Conservation (phyloP, 2,888 invertebrate species). For the Salticus scenicus region DNA sequence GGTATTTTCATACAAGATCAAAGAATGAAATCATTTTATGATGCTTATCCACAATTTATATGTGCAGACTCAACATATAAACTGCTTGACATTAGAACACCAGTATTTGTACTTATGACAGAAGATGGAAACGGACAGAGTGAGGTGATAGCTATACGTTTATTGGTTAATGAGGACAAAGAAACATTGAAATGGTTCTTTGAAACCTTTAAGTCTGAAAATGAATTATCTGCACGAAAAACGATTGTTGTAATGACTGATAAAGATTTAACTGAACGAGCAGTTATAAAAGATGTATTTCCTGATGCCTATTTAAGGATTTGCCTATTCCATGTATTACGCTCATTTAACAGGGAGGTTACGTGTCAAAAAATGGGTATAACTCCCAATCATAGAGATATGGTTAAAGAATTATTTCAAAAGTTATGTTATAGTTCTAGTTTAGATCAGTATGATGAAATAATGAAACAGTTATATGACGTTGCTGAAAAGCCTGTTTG, state of each 20-base stretch:
- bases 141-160: conserved; percentile 35
- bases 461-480: too few relatives aligned
- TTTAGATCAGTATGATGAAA: too few relatives aligned
- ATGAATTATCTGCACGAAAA: background rate
- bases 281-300: background rate
- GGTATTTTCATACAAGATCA: background rate
- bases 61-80: background rate
- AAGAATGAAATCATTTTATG: background rate
- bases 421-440: too few relatives aligned
- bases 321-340: background rate
- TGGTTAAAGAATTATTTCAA: too few relatives aligned
- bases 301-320: background rate
- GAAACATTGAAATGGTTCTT: background rate
- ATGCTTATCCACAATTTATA: background rate
- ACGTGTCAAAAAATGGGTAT: background rate
- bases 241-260: background rate
- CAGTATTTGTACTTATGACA: background rate
- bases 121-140: conserved; percentile 19
- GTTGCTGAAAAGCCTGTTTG: too few relatives aligned
- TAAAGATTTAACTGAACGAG: background rate
- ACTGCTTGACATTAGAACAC: background rate
- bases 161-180: background rate
- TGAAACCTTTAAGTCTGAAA: background rate
- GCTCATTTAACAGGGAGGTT: background rate
- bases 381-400: too few relatives aligned